A percentile compares a stretch with the other conserved stretches of the same genome.
Conservation (phyloP, 2,888 invertebrate species). For the Beris morrisii region DNA sequence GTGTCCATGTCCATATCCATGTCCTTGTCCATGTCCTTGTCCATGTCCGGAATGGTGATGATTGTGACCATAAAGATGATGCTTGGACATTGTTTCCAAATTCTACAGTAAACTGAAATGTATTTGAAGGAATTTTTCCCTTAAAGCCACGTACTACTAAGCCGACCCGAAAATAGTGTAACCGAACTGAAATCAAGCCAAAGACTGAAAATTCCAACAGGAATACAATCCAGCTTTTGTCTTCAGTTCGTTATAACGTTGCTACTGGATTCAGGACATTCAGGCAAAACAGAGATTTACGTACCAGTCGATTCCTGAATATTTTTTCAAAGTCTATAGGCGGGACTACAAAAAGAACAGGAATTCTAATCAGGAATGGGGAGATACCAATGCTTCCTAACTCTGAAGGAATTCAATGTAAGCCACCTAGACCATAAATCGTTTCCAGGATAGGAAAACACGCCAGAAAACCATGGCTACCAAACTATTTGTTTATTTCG, state of each 20-base stretch:
- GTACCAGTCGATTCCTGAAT: constrained; percentile 25
- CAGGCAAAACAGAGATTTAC: background rate
- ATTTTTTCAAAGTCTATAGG: background rate
- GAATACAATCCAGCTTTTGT: background rate
- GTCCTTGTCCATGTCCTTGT: constrained; percentile 19
- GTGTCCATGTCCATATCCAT: constrained; percentile 20
- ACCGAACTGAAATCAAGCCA: background rate
- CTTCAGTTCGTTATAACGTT: constrained; percentile 2
- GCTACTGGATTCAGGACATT: background rate
- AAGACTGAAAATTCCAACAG: constrained; percentile 24
- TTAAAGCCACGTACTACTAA: background rate
- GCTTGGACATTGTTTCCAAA: constrained; percentile 43
- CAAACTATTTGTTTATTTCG: background rate
- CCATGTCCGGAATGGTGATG: constrained; percentile 47
- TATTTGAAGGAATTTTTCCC: background rate
- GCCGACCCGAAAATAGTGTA: background rate
- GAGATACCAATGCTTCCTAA: too few relatives aligned
- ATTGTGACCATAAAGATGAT: background rate
- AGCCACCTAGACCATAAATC: too few relatives aligned
- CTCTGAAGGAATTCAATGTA: too few relatives aligned
- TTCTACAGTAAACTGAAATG: background rate
- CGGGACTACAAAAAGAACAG: too few relatives aligned
- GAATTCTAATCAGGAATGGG: too few relatives aligned
- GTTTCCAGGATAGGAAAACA: too few relatives aligned
- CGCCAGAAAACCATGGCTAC: too few relatives aligned